Percentiles rank a stretch among this genome's conserved stretches.
phyloP scores from a whole-genome alignment of 1,140 invertebrate genomes.

The Caligus rogercresseyi region DNA sequence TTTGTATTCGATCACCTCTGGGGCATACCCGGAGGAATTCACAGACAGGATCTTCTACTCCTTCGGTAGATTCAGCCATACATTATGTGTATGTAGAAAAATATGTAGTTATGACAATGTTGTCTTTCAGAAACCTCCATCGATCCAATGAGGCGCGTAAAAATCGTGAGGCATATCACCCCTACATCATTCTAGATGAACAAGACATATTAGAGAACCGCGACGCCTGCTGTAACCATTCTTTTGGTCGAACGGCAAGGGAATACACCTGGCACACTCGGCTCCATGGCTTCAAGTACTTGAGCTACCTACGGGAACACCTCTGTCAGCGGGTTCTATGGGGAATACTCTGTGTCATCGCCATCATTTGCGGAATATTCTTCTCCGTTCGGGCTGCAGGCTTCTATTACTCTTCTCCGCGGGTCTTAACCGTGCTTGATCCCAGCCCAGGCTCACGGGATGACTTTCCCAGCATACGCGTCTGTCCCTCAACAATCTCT shows the following conservation, averaged over 20 bases:
- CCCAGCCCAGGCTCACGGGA: not conserved
- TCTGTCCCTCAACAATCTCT: not conserved
- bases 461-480: not conserved
- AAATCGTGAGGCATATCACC: not conserved
- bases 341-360: not conserved
- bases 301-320: not conserved
- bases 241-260: conserved; percentile 7
- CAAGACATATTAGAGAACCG: conserved; percentile 2
- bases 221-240: conserved; percentile 8
- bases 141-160: not conserved
- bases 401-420: not conserved
- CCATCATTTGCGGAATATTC: not conserved
- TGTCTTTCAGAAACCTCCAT: not conserved
- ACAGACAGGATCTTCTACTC: not conserved
- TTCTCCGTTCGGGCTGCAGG: not conserved
- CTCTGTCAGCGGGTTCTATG: not conserved
- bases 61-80: conserved; percentile 4
- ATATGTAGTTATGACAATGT: not conserved
- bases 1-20: conserved; percentile 8
- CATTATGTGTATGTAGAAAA: not conserved
- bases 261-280: conserved; percentile 8
- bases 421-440: not conserved
- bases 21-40: conserved; percentile 4
- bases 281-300: conserved; percentile 13
- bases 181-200: conserved; percentile 13